Percentiles rank a stretch among this genome's conserved stretches.
Conservation (phyloP, 2,113 vertebrate genomes). For the Paraplagusia blochii region DNA sequence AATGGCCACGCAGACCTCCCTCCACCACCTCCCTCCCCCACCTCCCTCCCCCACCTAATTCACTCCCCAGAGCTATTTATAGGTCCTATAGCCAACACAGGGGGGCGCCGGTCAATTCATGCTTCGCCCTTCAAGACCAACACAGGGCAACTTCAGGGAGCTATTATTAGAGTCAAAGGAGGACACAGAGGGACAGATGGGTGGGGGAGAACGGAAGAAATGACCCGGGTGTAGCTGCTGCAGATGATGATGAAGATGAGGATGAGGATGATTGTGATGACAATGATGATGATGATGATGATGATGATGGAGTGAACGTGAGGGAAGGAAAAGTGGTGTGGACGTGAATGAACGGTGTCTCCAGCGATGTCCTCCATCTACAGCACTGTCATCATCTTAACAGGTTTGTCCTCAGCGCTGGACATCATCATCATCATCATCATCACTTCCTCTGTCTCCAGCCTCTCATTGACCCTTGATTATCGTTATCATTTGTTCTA, state of each 20-base stretch:
- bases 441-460: too few species aligned
- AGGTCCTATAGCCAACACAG: slow-evolving; percentile 40
- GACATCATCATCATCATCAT: too few species aligned
- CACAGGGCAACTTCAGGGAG: slow-evolving; percentile 53
- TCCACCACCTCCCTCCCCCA: background rate
- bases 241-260: background rate
- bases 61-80: slow-evolving; percentile 61
- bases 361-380: too few species aligned
- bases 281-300: background rate
- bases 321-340: background rate
- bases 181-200: slow-evolving; percentile 59
- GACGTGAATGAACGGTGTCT: too few species aligned
- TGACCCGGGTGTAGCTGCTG: background rate
- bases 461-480: too few species aligned
- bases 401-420: too few species aligned
- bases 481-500: too few species aligned
- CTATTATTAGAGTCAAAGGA: slow-evolving; percentile 69
- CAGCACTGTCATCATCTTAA: too few species aligned
- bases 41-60: background rate
- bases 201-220: slow-evolving; percentile 39
- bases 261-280: slow-evolving; percentile 7
- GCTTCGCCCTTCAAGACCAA: slow-evolving; percentile 70
- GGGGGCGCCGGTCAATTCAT: slow-evolving; percentile 51
- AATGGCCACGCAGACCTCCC: slow-evolving; percentile 47
- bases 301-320: slow-evolving; percentile 5